Conservation (phyloP, 2,113 vertebrate species). For the Mus musculus region DNA sequence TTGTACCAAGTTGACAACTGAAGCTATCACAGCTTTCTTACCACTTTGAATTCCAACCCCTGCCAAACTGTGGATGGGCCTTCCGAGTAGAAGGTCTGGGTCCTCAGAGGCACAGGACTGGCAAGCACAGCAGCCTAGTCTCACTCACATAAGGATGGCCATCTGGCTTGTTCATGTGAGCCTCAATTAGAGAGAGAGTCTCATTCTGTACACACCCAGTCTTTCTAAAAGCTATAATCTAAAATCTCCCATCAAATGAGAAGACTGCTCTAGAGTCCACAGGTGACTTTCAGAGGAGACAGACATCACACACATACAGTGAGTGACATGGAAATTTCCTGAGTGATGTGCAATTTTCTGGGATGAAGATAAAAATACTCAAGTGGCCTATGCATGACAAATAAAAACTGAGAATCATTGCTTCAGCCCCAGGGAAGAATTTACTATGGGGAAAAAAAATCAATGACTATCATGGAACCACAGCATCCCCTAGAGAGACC, state of each 20-base stretch:
- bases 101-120: background rate
- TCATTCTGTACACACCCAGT: background rate
- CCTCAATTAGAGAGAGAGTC: background rate
- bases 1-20: no score
- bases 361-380: background rate
- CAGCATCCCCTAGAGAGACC: background rate
- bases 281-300: background rate
- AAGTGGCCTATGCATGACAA: background rate
- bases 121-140: background rate
- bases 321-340: background rate
- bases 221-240: background rate
- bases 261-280: background rate
- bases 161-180: background rate
- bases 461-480: no score
- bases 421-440: background rate
- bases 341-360: background rate
- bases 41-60: background rate
- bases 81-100: background rate
- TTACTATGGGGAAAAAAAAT: background rate
- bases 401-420: background rate
- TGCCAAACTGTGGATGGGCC: background rate
- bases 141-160: background rate
- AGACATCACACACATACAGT: background rate
- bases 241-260: no score
- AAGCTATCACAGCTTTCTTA: background rate